phyloP scores from a whole-genome alignment of 1,140 invertebrate genomes.

The Zaprionus nigranus region DNA sequence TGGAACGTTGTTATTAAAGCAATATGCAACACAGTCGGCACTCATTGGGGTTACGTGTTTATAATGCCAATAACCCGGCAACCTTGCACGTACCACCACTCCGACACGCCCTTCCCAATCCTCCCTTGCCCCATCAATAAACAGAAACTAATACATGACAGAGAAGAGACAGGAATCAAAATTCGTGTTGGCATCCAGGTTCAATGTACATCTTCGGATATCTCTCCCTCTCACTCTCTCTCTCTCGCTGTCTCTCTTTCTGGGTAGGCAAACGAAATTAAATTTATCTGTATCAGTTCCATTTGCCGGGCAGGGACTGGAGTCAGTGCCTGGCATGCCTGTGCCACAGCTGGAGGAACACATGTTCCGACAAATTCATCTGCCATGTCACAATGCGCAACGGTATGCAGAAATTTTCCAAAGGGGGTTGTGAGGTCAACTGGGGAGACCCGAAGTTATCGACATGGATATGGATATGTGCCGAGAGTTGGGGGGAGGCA shows the following conservation, averaged over 20 bases:
- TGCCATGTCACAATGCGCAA: constrained; percentile 81
- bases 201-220: constrained; percentile 38
- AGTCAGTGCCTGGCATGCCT: constrained; percentile 23
- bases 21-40: constrained; percentile 44
- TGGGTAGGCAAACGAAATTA: constrained; percentile 65
- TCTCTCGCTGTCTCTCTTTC: constrained; percentile 21
- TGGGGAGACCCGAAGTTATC: constrained; percentile 10
- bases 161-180: constrained; percentile 61
- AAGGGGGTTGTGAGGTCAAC: background rate
- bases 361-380: constrained; percentile 83
- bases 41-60: constrained; percentile 60
- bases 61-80: constrained; percentile 70
- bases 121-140: constrained; percentile 31
- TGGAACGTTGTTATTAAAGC: constrained; percentile 57
- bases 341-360: constrained; percentile 72
- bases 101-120: background rate
- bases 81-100: constrained; percentile 2
- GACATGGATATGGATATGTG: constrained; percentile 45
- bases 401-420: constrained; percentile 72
- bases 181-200: constrained; percentile 77
- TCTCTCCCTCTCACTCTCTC: background rate
- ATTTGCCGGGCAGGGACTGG: constrained; percentile 24
- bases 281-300: constrained; percentile 84
- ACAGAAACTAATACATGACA: constrained; percentile 45
- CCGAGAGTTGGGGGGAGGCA: background rate